Evolutionary conservation across 2,797 vertebrate species (phyloP).

Genomic region (Cryptoblepharus egeriae): DNA sequence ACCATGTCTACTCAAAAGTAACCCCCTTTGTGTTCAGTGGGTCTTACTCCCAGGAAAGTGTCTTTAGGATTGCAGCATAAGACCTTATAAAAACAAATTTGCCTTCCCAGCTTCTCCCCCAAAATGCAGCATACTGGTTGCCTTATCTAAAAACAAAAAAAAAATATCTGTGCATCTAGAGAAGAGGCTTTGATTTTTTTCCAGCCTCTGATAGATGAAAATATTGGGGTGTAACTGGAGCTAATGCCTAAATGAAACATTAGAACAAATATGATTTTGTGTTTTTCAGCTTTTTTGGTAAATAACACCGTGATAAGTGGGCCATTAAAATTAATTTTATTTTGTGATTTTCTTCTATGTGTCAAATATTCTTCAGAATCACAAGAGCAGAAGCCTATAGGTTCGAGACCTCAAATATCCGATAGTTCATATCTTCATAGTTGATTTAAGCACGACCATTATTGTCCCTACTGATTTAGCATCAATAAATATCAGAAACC

Average conservation of each 20-base stretch:
- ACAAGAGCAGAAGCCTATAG: neutral
- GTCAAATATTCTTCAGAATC: conserved; percentile 32
- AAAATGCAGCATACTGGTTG: neutral
- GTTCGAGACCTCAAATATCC: neutral
- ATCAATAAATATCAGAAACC: conserved; percentile 60
- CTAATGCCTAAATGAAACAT: no score
- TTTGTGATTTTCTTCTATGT: neutral
- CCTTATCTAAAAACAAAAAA: neutral
- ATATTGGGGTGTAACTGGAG: neutral
- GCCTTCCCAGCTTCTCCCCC: no score
- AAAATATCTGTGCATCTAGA: neutral
- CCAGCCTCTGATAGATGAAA: neutral
- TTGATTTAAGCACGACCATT: neutral
- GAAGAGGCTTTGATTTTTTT: neutral
- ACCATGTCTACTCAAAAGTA: no score
- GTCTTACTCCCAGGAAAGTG: no score
- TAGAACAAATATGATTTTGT: no score
- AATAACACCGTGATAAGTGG: no score
- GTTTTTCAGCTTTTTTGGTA: no score
- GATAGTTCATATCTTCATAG: conserved; percentile 20
- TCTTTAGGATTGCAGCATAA: no score
- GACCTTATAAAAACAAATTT: neutral
- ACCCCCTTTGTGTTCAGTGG: no score
- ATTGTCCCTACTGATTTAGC: no score
- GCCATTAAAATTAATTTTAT: neutral